A percentile compares a stretch with the other conserved stretches of the same genome.
Conservation (phyloP, 2,113 vertebrate species). For the Pituophis catenifer region DNA sequence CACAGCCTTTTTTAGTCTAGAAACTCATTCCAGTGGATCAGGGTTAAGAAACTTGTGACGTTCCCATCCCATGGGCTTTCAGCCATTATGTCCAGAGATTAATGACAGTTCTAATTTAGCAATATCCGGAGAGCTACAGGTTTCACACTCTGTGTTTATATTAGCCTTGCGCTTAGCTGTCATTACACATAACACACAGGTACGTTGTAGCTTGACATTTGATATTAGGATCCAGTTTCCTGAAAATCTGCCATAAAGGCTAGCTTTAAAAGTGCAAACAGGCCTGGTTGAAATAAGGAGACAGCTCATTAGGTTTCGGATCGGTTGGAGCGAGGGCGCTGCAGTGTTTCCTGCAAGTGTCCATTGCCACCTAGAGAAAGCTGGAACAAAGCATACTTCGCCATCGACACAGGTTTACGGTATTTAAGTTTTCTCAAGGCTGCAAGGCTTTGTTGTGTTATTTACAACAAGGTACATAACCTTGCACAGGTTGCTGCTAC, state of each 20-base stretch:
- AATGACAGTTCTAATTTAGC: not conserved
- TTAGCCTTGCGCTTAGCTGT: not conserved
- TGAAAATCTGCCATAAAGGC: not conserved
- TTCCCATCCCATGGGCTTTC: not conserved
- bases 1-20: not conserved
- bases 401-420: not conserved
- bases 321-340: too few relatives aligned
- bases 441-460: not conserved
- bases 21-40: not conserved
- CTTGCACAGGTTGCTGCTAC: not conserved
- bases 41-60: not conserved
- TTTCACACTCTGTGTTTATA: not conserved
- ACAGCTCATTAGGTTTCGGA: not conserved
- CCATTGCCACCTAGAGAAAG: not conserved
- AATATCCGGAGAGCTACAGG: not conserved
- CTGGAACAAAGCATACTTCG: not conserved
- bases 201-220: not conserved
- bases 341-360: not conserved
- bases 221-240: not conserved
- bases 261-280: not conserved
- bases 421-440: not conserved
- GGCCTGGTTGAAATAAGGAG: not conserved
- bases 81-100: not conserved
- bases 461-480: not conserved
- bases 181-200: not conserved